phyloP scores from a whole-genome alignment of 2,888 invertebrate species.

The Parasteatoda lunata region DNA sequence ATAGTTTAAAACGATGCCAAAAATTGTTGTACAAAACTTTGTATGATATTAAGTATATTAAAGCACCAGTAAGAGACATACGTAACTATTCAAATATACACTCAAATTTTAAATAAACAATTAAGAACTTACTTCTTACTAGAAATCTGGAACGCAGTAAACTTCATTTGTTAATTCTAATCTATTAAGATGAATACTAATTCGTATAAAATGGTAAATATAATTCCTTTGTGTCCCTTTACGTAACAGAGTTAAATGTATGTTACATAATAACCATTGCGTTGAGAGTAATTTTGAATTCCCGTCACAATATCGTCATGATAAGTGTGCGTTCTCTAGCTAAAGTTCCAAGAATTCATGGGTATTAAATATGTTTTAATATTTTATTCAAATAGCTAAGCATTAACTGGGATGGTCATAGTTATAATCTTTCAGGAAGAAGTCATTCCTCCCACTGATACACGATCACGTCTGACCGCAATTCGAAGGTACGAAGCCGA shows the following conservation, averaged over 20 bases:
- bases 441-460: constrained; percentile 37
- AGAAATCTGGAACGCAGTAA: too few species aligned
- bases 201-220: too few species aligned
- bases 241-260: background rate
- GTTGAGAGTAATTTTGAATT: constrained; percentile 48
- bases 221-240: too few species aligned
- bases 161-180: too few species aligned
- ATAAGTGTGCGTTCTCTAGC: constrained; percentile 23
- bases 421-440: constrained; percentile 44
- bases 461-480: constrained; percentile 23
- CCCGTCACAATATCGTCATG: constrained; percentile 30
- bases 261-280: background rate
- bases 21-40: too few species aligned
- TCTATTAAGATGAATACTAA: too few species aligned
- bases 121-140: too few species aligned
- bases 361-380: constrained; percentile 46
- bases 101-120: too few species aligned
- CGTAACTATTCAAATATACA: too few species aligned
- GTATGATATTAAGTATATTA: too few species aligned
- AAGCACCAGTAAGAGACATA: too few species aligned
- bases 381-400: constrained; percentile 41
- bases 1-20: too few species aligned
- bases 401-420: constrained; percentile 5
- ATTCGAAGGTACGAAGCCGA: constrained; percentile 29
- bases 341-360: constrained; percentile 10